Base-by-base conservation (phyloP, 2,113 vertebrate genomes). In the Poeciliopsis turrubarensis region DNA sequence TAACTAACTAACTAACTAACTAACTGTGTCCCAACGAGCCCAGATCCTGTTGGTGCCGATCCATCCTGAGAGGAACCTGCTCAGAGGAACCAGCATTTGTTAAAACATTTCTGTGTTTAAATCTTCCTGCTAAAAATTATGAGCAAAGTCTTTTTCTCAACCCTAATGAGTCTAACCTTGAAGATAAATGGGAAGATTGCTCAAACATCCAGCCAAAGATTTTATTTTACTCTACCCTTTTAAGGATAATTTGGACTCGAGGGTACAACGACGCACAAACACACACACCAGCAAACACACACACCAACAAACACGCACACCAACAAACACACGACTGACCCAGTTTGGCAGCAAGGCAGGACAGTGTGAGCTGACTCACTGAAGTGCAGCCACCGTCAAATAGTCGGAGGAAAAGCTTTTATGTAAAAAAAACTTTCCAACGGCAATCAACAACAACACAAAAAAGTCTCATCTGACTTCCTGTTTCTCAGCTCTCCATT, bases 341-440 rank as follows among this genome's bases (percentile, higher is more conserved):
- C 65, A 71, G 26, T 72, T 84, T 51, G 26, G 39, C 68, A 37
- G 68, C 63, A 31, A 14, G 15, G 27, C 69, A 22, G 22, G 37
- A 71, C 0, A 54, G 61, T n/a, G 30, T 7, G 0, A 69, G 47
- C 61, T 75, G 15, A 57, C 60, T 61, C 65, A 78, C 57, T 71
- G 70, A 80, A 73, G 51, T 3, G 0, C 39, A 68, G 60, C 68
- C 68, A 30, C n/a, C 61, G 11, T 64, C 70, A 70, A 39, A 77
- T 32, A 54, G 65, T 73, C 65, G 27, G 65, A 29, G 41, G 30
- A 65, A 73, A 79, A 76, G 65, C 82, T 80, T 62, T 72, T 68
- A 60, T 29, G 2, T 37, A 12, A 11, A 37, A 12, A 75, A 74
- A 60, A 10, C 2, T 11, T 41, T 41, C 4, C 39, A 41, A 41